Evolutionary conservation across 2,888 invertebrate genomes (phyloP), one percentile per base, ranked within the genome.

Genomic region (Yponomeuta cagnagella): DNA sequence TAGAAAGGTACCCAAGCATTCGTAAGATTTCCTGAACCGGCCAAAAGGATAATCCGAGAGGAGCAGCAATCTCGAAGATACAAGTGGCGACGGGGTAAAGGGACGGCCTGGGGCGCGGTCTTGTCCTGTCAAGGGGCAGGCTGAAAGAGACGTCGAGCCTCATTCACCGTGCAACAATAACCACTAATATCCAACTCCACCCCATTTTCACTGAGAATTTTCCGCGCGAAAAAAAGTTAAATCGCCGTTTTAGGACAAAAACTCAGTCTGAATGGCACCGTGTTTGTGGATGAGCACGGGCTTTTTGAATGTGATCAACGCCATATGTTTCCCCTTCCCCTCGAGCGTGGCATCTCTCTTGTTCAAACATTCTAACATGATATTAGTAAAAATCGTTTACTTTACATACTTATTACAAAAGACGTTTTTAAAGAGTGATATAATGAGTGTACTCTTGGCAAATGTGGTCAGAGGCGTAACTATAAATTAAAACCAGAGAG

Each of bases 81-180:
- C 15, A 69, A 23, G 52, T 12, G n/a, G 43, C n/a, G 68, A 43
- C 43, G 15, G 69, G 33, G n/a, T 63, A 37, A 70, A 63, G 70
- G 68, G 30, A 43, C 69, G 23, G 63, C 63, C 70, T 70, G 63
- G 37, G 63, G 70, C 37, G 31, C n/a, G 37, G 30, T 43, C 37
- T 37, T 10, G 5, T 10, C 37, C 48, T 33, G 64, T 31, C 64
- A 67, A 67, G 67, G 6, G 67, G 67, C 37, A 15, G 37, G 43
- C 67, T 67, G 37, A 82, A 82, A 80, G 81, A 80, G 76, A 78
- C 78, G 77, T 83, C 77, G 77, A 85, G 85, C 77, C 79, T 77
- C 75, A 82, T 85, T 85, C 83, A 85, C 77, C 78, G 80, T 78
- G 77, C 82, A 85, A 86, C 85, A 86, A 86, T 83, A 82, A 82